phyloP scores from a whole-genome alignment of 1,140 invertebrate genomes.

The Nasonia giraulti region DNA sequence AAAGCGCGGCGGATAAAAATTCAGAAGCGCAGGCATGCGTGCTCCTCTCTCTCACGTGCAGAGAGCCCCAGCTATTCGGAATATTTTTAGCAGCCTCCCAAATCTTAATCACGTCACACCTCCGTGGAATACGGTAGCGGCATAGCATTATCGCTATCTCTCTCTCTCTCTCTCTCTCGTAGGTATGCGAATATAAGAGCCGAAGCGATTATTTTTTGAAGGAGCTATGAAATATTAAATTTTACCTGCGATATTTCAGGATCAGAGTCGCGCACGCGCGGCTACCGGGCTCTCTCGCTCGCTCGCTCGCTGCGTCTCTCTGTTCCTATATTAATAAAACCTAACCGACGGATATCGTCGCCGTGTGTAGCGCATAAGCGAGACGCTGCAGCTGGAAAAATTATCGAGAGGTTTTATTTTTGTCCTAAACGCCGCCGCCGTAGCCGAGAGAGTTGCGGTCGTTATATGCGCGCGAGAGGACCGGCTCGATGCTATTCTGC shows the following conservation, averaged over 20 bases:
- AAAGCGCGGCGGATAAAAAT: constrained; percentile 24
- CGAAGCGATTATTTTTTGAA: constrained; percentile 47
- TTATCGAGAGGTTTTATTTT: not conserved
- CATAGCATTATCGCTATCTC: constrained; percentile 48
- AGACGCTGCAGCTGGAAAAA: not conserved
- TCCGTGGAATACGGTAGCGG: constrained; percentile 51
- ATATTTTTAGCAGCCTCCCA: constrained; percentile 51
- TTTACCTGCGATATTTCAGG: constrained; percentile 53
- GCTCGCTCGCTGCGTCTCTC: not conserved
- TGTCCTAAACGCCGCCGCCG: no score
- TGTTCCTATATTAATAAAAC: constrained; percentile 52
- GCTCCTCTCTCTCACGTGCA: no score
- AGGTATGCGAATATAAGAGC: not conserved
- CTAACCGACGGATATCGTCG: constrained; percentile 18
- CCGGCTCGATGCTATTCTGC: no score
- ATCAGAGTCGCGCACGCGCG: constrained; percentile 46
- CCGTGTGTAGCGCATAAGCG: no score
- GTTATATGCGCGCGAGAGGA: not conserved
- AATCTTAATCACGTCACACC: constrained; percentile 53
- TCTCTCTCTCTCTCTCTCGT: not conserved
- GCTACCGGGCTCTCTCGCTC: constrained; percentile 1
- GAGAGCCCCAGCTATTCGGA: constrained; percentile 29
- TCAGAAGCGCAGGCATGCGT: constrained; percentile 18
- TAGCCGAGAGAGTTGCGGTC: not conserved
- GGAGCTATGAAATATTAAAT: constrained; percentile 53